Base-by-base conservation (phyloP, 1,140 invertebrate genomes). In the Pteromalus puparum region DNA sequence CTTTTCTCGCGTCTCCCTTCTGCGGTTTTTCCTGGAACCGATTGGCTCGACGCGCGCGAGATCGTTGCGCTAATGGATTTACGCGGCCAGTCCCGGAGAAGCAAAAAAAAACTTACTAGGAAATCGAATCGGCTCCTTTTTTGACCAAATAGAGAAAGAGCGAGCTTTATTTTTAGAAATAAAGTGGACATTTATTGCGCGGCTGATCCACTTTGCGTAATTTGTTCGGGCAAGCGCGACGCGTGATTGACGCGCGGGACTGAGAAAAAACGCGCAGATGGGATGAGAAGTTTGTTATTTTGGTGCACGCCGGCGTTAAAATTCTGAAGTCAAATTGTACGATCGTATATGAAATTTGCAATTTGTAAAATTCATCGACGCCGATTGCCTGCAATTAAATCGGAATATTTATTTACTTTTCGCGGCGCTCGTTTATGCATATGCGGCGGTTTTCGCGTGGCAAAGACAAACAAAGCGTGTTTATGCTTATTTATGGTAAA, bases 11-110 rank as follows among this genome's bases (percentile, higher is more conserved):
- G 24, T 68, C 10, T 42, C 46, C 76, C 30, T 53, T 68, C n/a
- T 30, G n/a, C 61, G 53, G 73, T 68, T 78, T 83, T 83, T 83
- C 82, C 83, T 46, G n/a, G 68, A 80, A 84, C 68, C 28, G 81
- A 73, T 82, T 34, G 72, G 46, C 46, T 70, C 18, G 18, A n/a
- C 53, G 53, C 6, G 21, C 53, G 53, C 53, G 21, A 34, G 68
- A 84, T 79, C 76, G 75, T 42, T 42, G 83, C 77, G 77, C 77
- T 84, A 84, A 84, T 84, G 83, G 76, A 84, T 80, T 80, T 80
- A 61, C 68, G 38, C 48, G 72, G 4, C 67, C 13, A 26, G 21
- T 0, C n/a, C 48, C 28, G 1, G 30, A 42, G 38, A 21, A 30
- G 30, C 26, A 72, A 83, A 48, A n/a, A n/a, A 72, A 78, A 83